Evolutionary conservation across 1,140 invertebrate genomes (phyloP), one percentile per base, ranked within the genome.

Genomic region (Ceratosolen solmsi): DNA sequence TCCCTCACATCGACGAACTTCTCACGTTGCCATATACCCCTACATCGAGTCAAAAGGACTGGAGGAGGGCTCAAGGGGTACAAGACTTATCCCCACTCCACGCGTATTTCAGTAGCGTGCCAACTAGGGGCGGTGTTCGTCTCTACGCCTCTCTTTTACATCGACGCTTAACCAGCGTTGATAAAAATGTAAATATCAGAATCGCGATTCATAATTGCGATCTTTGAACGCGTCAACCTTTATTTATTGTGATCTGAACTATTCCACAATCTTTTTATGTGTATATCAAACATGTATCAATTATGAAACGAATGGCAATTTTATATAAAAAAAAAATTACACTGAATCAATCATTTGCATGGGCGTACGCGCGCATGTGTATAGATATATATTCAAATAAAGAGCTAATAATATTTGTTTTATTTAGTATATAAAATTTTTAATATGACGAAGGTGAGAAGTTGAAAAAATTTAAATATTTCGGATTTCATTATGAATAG

Each of bases 81-180:
- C 72, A 81, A 75, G 72, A 41, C 60, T 74, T 71, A 54, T n/a
- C 74, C 13, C 22, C 25, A 0, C 58, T 22, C 25, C 11, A 13
- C 25, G 11, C 41, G 17, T 20, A 8, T 25, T 56, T 27, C 79
- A 80, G 70, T 75, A 60, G 22, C 74, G 79, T 75, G 54, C 17
- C 33, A 49, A 65, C 77, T 25, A 38, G 51, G 60, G 58, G 38
- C 38, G 38, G 27, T 38, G 7, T 58, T 46, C n/a, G n/a, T 15
- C n/a, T 22, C 8, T 38, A 51, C 36, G 4, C 15, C 38, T 36
- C 56, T 56, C 36, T 36, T 38, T 49, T 33, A 15, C 46, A 33
- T 78, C 5, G 0, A 33, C 22, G 3, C 56, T 58, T 27, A 3
- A 5, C 30, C 36, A 36, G 20, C 60, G 56, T n/a, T 65, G 54